Percentiles rank a stretch among this genome's conserved stretches.
phyloP scores from a whole-genome alignment of 2,888 invertebrate species.

The Mesochorus sp. region DNA sequence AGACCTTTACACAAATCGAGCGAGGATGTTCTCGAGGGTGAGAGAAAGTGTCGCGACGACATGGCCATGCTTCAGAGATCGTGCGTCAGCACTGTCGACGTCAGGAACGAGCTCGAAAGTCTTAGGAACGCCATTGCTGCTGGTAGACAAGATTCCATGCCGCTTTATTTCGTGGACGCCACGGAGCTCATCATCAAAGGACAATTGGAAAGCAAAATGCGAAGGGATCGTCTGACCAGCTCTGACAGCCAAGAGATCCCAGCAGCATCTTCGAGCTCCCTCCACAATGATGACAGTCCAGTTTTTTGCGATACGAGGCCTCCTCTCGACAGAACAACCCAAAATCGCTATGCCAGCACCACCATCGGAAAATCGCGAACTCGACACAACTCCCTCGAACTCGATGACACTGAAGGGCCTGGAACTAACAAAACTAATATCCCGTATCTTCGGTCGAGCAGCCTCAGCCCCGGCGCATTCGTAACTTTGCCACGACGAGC shows the following conservation, averaged over 20 bases:
- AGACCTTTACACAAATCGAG: constrained; percentile 74
- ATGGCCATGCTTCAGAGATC: constrained; percentile 63
- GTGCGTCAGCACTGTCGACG: constrained; percentile 69
- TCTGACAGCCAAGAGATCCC: constrained; percentile 22
- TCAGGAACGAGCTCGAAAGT: constrained; percentile 59
- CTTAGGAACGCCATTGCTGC: constrained; percentile 3
- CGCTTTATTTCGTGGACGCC: constrained; percentile 73
- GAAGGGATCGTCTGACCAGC: constrained; percentile 32
- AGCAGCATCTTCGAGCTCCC: not conserved
- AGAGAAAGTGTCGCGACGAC: constrained; percentile 61
- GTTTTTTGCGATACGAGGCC: not conserved
- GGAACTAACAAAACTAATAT: constrained; percentile 31
- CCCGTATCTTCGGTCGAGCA: not conserved
- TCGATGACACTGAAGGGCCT: constrained; percentile 65
- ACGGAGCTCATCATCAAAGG: constrained; percentile 74
- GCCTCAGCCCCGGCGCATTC: constrained; percentile 58
- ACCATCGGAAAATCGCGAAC: constrained; percentile 59
- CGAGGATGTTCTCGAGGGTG: constrained; percentile 74
- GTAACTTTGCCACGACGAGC: constrained; percentile 76
- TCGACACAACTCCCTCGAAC: constrained; percentile 72
- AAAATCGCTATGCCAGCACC: constrained; percentile 26
- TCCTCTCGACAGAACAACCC: constrained; percentile 17
- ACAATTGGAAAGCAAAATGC: constrained; percentile 65
- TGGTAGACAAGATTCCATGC: constrained; percentile 31
- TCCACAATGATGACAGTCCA: not conserved